A percentile compares a stretch with the other conserved stretches of the same genome.
phyloP scores from a whole-genome alignment of 2,797 vertebrate species.

The Leptodactylus fallax region DNA sequence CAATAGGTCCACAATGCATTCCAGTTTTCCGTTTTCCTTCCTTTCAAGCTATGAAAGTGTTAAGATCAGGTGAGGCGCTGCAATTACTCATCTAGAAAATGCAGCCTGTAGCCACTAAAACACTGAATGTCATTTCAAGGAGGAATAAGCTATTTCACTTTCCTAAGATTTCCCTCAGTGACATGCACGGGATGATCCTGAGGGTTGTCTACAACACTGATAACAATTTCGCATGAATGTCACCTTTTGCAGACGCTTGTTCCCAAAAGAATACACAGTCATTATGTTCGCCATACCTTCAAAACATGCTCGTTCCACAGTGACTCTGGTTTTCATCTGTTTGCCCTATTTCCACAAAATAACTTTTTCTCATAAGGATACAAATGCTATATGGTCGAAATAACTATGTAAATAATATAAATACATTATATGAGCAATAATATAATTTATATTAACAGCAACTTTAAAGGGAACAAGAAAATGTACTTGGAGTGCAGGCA shows the following conservation, averaged over 20 bases:
- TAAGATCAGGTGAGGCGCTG: conserved; percentile 51
- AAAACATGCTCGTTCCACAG: neutral
- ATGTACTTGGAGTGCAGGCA: no score
- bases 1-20: neutral
- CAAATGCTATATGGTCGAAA: no score
- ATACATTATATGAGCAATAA: no score
- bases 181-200: conserved; percentile 49
- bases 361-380: no score
- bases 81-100: conserved; percentile 58
- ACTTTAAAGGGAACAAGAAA: no score
- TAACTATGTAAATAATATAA: no score
- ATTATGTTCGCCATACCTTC: conserved; percentile 37
- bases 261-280: conserved; percentile 49
- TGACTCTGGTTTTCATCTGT: no score
- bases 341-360: no score
- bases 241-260: conserved; percentile 46
- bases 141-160: conserved; percentile 45
- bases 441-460: no score
- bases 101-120: conserved; percentile 51
- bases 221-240: conserved; percentile 61
- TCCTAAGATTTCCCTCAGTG: conserved; percentile 53
- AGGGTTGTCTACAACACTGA: conserved; percentile 51
- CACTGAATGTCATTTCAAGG: conserved; percentile 59
- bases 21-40: neutral
- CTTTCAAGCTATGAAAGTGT: conserved; percentile 28